Base-by-base conservation (phyloP, 2,888 invertebrate genomes). In the Galeruca laticollis region DNA sequence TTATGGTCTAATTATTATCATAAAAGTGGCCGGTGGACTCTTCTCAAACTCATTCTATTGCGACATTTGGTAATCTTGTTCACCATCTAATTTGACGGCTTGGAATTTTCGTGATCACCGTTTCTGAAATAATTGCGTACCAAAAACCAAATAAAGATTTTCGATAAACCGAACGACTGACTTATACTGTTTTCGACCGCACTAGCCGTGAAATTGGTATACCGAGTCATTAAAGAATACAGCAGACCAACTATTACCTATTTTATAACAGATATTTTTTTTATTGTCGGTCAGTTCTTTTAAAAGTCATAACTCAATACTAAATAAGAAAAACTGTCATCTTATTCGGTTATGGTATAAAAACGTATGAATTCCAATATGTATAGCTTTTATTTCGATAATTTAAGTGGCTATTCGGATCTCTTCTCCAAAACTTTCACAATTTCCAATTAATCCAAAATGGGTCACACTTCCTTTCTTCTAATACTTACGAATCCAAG, bases 51-150 rank as follows among this genome's bases (percentile, higher is more conserved):
- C 68, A 60, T 71, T 71, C 71, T 71, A 71, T 71, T 71, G 71
- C 71, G 71, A 71, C 71, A 71, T 71, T 71, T 64, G 71, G 71
- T 71, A 71, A 71, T 71, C 68, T 68, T 60, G 71, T 64, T 71
- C 71, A 68, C 68, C 64, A 71, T 71, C 71, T 71, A 68, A 71
- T 71, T 71, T 64, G 60, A 64, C 54, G 68, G 64, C 56, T 47
- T 54, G 60, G 49, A 64, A 68, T 68, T 67, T 71, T 68, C 67
- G 67, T 68, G 71, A 68, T 60, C 63, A 70, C 70, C 54, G 60
- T 70, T 70, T 71, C 64, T 68, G 37, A 68, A 68, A 71, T 71
- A 71, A 71, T 71, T 71, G 68, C 71, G 54, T 64, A 64, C 54
- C 60, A 60, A 71, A 67, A 71, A 59, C 64, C 61, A 68, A 71